Percentiles rank a stretch among this genome's conserved stretches.
Evolutionary conservation across 1,140 invertebrate genomes (phyloP).

Genomic region (Drosophila albomicans): DNA sequence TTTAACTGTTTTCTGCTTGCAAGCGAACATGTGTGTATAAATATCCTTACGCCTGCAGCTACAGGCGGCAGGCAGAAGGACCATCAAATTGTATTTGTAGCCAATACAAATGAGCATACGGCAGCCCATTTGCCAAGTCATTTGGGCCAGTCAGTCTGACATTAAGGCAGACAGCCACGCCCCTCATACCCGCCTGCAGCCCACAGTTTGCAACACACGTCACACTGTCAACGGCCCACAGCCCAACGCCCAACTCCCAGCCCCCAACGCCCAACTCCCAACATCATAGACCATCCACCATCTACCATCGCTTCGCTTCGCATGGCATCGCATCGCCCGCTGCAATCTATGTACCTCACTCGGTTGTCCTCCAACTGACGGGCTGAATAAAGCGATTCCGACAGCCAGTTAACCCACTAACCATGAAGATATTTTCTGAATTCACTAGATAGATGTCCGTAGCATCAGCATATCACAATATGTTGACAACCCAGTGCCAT

Average conservation of each 20-base stretch:
- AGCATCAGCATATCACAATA: conserved; percentile 46
- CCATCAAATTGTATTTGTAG: conserved; percentile 83
- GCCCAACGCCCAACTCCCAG: background rate
- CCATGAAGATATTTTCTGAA: conserved; percentile 54
- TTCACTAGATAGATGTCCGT: conserved; percentile 21
- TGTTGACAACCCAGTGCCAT: conserved; percentile 44
- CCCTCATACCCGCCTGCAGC: conserved; percentile 4
- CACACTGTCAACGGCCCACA: too few species aligned
- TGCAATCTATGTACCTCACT: conserved; percentile 36
- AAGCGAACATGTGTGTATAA: conserved; percentile 72
- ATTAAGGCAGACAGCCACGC: conserved; percentile 45
- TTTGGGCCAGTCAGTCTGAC: conserved; percentile 58
- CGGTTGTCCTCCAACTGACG: conserved; percentile 51
- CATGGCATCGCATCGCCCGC: conserved; percentile 3
- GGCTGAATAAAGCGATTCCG: conserved; percentile 73
- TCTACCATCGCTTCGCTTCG: background rate
- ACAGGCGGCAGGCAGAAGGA: conserved; percentile 38
- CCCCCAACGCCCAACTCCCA: too few species aligned
- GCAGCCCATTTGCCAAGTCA: conserved; percentile 77
- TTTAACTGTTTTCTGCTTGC: conserved; percentile 69
- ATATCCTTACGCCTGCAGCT: conserved; percentile 64
- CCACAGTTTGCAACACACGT: background rate
- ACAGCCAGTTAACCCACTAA: conserved; percentile 77
- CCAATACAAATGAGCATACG: conserved; percentile 83
- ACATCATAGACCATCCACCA: background rate